Evolutionary conservation across 1,140 invertebrate genomes (phyloP).

Genomic region (Yoshiicerus persimilis): DNA sequence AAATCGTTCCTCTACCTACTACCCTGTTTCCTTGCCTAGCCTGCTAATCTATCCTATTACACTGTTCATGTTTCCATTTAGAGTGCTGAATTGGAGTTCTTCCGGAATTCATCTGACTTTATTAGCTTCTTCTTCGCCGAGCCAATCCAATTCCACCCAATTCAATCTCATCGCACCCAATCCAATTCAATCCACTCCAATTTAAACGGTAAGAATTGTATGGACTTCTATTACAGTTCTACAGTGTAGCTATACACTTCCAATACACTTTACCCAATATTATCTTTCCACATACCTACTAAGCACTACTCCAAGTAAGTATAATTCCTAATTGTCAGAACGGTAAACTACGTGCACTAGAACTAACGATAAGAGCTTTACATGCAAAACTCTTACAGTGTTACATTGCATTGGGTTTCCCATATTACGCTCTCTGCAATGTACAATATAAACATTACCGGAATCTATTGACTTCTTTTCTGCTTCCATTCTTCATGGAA

Average conservation of each 20-base stretch:
- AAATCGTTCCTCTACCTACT: not conserved
- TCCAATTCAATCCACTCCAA: slow-evolving; percentile 24
- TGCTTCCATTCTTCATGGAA: not conserved
- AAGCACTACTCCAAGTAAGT: not conserved
- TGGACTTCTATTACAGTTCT: not conserved
- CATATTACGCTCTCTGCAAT: not conserved
- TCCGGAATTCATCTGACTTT: slow-evolving; percentile 37
- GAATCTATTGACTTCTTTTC: not conserved
- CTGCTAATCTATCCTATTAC: slow-evolving; percentile 42
- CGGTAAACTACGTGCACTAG: not conserved
- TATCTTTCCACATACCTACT: not conserved
- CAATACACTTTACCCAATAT: too few relatives aligned
- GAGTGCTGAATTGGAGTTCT: slow-evolving; percentile 27
- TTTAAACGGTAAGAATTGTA: not conserved
- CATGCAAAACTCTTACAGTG: not conserved
- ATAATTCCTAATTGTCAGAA: not conserved
- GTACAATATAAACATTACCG: not conserved
- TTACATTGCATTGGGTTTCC: too few relatives aligned
- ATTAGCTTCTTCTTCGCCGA: slow-evolving; percentile 28
- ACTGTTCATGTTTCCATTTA: slow-evolving; percentile 40
- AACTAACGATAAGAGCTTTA: not conserved
- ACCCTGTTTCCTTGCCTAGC: not conserved
- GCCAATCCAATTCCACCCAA: not conserved
- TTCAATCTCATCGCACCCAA: slow-evolving; percentile 18
- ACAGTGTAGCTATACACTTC: not conserved